Conservation (phyloP, 2,888 invertebrate genomes). For the Cryptocephalus primarius region DNA sequence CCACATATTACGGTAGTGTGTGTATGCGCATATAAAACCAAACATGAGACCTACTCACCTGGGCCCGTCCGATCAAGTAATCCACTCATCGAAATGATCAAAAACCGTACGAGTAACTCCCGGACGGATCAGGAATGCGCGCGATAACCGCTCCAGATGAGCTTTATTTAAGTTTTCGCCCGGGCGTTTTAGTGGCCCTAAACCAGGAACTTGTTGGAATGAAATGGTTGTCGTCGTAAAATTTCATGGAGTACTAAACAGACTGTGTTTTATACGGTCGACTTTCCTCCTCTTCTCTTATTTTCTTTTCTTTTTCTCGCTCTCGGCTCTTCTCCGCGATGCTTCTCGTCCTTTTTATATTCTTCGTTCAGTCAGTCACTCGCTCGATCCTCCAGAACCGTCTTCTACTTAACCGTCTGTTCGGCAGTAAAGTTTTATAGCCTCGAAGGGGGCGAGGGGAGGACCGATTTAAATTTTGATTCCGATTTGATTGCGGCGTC, state of each 20-base stretch:
- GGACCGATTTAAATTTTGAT: slow-evolving; percentile 13
- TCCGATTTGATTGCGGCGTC: not conserved
- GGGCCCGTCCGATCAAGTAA: too few species aligned
- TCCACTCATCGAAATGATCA: too few species aligned
- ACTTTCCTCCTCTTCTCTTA: slow-evolving; percentile 16
- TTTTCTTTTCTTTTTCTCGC: too few species aligned
- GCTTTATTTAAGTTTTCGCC: slow-evolving; percentile 22
- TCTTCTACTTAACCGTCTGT: slow-evolving; percentile 22
- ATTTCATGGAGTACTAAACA: slow-evolving; percentile 35
- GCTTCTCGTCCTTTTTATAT: too few species aligned
- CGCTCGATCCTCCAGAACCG: too few species aligned
- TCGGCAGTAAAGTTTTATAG: slow-evolving; percentile 21
- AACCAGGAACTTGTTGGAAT: slow-evolving; percentile 33
- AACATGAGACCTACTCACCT: too few species aligned
- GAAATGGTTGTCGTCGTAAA: slow-evolving; percentile 33
- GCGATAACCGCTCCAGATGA: slow-evolving; percentile 7
- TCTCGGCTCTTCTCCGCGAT: too few species aligned
- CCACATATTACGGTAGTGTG: too few species aligned
- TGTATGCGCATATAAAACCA: too few species aligned
- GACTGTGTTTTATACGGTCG: slow-evolving; percentile 25
- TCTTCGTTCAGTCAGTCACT: too few species aligned
- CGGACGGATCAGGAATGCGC: too few species aligned
- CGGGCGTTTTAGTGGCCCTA: slow-evolving; percentile 26
- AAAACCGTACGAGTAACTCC: too few species aligned
- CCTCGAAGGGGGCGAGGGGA: not conserved